Percentiles rank a stretch among this genome's conserved stretches.
phyloP scores from a whole-genome alignment of 2,797 vertebrate species.

The Enteromius argenteus region DNA sequence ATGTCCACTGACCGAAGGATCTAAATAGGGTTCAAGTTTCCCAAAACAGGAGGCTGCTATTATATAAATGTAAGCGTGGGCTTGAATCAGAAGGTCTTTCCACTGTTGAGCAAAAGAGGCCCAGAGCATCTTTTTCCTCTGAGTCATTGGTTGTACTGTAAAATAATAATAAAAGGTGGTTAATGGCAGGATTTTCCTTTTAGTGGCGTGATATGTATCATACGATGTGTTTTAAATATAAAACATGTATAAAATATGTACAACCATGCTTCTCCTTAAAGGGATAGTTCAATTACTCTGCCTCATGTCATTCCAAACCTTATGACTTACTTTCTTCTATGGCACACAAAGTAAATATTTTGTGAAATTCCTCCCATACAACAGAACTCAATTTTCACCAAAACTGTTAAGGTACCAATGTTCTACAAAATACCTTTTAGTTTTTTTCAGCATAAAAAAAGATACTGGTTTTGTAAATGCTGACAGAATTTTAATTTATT shows the following conservation, averaged over 20 bases:
- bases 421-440: neutral
- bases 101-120: constrained; percentile 34
- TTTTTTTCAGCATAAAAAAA: neutral
- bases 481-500: neutral
- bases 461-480: no score
- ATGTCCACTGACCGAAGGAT: constrained; percentile 45
- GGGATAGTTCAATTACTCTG: neutral
- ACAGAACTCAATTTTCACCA: neutral
- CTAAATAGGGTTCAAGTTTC: constrained; percentile 45
- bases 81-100: constrained; percentile 48
- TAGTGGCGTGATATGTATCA: neutral
- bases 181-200: neutral
- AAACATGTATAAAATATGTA: no score
- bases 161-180: neutral
- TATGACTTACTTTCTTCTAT: neutral
- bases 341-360: neutral
- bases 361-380: neutral
- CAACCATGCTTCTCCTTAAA: neutral
- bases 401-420: neutral
- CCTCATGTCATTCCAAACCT: neutral
- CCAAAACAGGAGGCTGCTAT: constrained; percentile 39
- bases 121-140: neutral
- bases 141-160: neutral
- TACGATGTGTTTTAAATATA: neutral
- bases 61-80: constrained; percentile 49